Conservation (phyloP, 2,888 invertebrate genomes). For the Dryocosmus kuriphilus region DNA sequence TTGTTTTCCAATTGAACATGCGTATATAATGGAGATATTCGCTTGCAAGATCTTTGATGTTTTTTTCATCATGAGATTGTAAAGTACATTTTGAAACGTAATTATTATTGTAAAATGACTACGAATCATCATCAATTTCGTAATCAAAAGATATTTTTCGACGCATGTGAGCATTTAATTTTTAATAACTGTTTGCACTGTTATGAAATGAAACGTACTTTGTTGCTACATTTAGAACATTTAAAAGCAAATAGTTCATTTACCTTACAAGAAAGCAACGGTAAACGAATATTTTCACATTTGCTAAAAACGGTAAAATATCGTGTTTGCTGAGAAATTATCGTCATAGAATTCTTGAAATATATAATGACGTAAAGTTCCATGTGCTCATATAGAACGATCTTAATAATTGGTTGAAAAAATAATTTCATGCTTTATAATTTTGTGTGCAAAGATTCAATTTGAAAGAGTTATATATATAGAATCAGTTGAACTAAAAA, state of each 20-base stretch:
- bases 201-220: not conserved
- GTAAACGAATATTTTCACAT: not conserved
- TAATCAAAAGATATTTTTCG: not conserved
- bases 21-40: not conserved
- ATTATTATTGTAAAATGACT: constrained; percentile 2
- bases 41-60: not conserved
- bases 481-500: too few relatives aligned
- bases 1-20: not conserved
- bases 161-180: not conserved
- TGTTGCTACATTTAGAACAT: not conserved
- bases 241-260: not conserved
- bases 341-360: not conserved
- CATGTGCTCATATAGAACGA: not conserved
- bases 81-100: not conserved
- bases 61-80: constrained; percentile 1
- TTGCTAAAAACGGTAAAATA: not conserved
- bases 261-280: not conserved
- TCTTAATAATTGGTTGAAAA: not conserved
- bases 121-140: not conserved
- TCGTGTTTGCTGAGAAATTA: not conserved
- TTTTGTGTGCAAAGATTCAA: not conserved
- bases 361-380: not conserved
- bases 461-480: too few relatives aligned
- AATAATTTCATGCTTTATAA: not conserved
- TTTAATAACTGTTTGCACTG: not conserved